Conservation (phyloP, 2,113 vertebrate species). For the Phylloscopus trochiloides region DNA sequence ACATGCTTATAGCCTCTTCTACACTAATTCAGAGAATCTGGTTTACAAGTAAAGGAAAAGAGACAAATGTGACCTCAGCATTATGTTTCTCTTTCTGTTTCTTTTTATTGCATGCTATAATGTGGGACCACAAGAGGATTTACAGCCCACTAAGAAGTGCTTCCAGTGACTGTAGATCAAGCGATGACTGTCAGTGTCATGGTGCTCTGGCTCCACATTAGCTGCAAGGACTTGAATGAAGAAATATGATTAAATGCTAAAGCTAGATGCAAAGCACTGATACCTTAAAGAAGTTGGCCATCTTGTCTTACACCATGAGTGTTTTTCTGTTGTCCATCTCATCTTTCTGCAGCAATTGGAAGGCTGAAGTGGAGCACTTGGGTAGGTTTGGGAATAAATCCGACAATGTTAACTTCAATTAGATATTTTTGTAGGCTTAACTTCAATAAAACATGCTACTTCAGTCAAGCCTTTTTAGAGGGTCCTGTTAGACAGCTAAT, state of each 20-base stretch:
- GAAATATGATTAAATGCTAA: not conserved
- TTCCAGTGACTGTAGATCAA: not conserved
- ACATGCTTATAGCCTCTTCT: not conserved
- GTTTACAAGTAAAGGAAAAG: not conserved
- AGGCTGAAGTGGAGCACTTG: not conserved
- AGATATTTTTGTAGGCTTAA: not conserved
- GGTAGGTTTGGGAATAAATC: not conserved
- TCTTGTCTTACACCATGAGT: not conserved
- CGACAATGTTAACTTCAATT: not conserved
- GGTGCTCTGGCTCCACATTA: not conserved
- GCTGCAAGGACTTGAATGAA: not conserved
- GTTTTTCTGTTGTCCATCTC: not conserved
- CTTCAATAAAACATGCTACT: not conserved
- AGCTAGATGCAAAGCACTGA: not conserved
- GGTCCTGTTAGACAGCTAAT: not conserved
- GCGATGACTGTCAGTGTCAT: accelerated
- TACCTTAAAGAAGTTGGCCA: not conserved
- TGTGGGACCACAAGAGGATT: not conserved
- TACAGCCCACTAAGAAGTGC: not conserved
- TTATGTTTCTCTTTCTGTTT: not conserved
- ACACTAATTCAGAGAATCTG: not conserved
- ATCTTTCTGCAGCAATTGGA: not conserved
- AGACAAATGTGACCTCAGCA: not conserved
- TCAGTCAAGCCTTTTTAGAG: not conserved
- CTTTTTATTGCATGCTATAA: not conserved